Conservation (phyloP, 2,888 invertebrate genomes). For the Spatulosminthurus flaviceps region DNA sequence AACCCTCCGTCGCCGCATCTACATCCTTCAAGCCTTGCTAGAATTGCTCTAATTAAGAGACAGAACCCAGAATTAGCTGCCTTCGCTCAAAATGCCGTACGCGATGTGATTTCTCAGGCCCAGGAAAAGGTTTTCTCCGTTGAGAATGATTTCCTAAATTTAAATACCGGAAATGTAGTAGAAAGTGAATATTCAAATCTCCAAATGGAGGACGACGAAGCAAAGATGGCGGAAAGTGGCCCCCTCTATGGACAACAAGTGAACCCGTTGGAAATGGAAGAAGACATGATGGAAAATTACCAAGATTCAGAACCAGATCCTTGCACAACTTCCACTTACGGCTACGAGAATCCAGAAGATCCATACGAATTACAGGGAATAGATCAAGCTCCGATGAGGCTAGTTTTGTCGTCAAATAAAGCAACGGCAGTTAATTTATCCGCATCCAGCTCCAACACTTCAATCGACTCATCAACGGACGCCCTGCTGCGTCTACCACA, state of each 20-base stretch:
- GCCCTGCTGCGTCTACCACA: slow-evolving; percentile 19
- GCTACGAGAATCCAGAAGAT: not conserved
- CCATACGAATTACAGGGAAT: not conserved
- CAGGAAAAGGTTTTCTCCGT: not conserved
- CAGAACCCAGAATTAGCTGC: slow-evolving; percentile 34
- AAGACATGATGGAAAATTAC: not conserved
- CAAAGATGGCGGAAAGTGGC: not conserved
- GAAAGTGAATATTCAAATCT: not conserved
- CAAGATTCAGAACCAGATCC: slow-evolving; percentile 41
- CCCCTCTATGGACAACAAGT: not conserved
- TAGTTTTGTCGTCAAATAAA: slow-evolving; percentile 27
- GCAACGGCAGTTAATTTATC: slow-evolving; percentile 19
- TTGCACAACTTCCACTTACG: not conserved
- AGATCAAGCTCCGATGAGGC: not conserved
- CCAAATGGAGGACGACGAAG: not conserved
- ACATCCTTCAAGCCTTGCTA: slow-evolving; percentile 19
- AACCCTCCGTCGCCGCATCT: not conserved
- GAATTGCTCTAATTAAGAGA: slow-evolving; percentile 42
- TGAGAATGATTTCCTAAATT: not conserved
- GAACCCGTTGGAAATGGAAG: not conserved
- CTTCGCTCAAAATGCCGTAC: slow-evolving; percentile 18
- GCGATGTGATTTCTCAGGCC: slow-evolving; percentile 1
- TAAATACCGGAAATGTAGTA: not conserved
- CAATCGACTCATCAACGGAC: not conserved
- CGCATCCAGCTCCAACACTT: not conserved